Conservation (phyloP, 2,113 vertebrate species). For the Astur gentilis region DNA sequence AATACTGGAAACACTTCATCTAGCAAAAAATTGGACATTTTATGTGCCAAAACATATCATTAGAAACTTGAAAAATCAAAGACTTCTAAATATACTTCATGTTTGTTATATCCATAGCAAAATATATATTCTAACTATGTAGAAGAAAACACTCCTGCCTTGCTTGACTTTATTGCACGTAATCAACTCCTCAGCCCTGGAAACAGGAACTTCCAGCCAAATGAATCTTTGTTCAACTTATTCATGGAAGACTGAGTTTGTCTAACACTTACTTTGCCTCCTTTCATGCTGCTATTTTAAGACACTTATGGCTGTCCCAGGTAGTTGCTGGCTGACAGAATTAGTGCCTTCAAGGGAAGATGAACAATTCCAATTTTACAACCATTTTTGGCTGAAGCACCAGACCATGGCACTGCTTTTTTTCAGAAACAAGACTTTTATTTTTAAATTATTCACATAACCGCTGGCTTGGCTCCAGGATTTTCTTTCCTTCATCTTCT, state of each 20-base stretch:
- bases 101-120: not conserved
- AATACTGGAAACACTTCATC: not conserved
- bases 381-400: constrained; percentile 25
- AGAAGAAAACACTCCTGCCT: not conserved
- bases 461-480: not conserved
- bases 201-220: not conserved
- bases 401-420: not conserved
- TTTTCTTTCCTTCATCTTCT: not conserved
- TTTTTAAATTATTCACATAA: constrained; percentile 16
- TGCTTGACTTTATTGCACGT: not conserved
- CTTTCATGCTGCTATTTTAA: constrained; percentile 6
- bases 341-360: not conserved
- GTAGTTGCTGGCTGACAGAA: constrained; percentile 8
- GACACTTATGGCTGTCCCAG: not conserved
- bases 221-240: constrained; percentile 2
- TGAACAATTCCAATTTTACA: constrained; percentile 38
- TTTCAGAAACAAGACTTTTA: not conserved
- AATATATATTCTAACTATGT: not conserved
- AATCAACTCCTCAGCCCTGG: not conserved
- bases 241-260: not conserved
- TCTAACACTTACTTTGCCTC: not conserved
- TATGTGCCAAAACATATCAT: not conserved
- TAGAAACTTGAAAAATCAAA: not conserved
- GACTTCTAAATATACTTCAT: not conserved
- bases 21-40: not conserved